phyloP scores from a whole-genome alignment of 2,888 invertebrate genomes.

The Papilio demoleus region DNA sequence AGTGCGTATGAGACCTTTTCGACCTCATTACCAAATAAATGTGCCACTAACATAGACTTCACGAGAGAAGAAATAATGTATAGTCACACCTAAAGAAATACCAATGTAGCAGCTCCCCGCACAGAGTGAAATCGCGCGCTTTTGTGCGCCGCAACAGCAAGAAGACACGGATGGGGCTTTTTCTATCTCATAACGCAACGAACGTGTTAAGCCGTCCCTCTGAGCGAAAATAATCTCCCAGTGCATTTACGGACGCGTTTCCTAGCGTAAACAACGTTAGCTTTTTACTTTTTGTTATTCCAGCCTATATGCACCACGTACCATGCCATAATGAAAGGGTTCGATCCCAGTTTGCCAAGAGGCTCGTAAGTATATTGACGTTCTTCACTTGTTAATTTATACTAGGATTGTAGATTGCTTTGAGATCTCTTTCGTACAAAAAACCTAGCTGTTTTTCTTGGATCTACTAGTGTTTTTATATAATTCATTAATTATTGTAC shows the following conservation, averaged over 20 bases:
- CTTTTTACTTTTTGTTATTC: slow-evolving; percentile 37
- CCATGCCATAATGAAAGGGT: slow-evolving; percentile 36
- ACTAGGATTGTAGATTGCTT: slow-evolving; percentile 23
- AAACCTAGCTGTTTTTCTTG: slow-evolving; percentile 4
- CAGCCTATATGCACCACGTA: slow-evolving; percentile 35
- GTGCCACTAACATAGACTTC: too few species aligned
- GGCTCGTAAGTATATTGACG: slow-evolving; percentile 22
- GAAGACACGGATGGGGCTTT: too few species aligned
- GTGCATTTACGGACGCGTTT: slow-evolving; percentile 50
- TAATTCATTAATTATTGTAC: not conserved
- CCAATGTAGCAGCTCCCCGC: too few species aligned
- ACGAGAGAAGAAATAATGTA: too few species aligned
- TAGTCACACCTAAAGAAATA: too few species aligned
- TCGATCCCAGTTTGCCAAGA: slow-evolving; percentile 21
- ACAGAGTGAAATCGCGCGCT: too few species aligned
- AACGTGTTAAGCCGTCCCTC: slow-evolving; percentile 62
- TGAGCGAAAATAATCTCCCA: slow-evolving; percentile 52
- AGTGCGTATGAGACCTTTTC: too few species aligned
- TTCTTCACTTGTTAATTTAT: slow-evolving; percentile 36
- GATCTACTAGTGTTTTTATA: not conserved
- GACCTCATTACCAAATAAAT: too few species aligned
- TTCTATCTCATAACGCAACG: too few species aligned
- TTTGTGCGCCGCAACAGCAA: too few species aligned
- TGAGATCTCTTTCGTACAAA: not conserved
- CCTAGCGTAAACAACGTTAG: slow-evolving; percentile 49